Base-by-base conservation (phyloP, 2,797 vertebrate species). In the Typhlichthys subterraneus region DNA sequence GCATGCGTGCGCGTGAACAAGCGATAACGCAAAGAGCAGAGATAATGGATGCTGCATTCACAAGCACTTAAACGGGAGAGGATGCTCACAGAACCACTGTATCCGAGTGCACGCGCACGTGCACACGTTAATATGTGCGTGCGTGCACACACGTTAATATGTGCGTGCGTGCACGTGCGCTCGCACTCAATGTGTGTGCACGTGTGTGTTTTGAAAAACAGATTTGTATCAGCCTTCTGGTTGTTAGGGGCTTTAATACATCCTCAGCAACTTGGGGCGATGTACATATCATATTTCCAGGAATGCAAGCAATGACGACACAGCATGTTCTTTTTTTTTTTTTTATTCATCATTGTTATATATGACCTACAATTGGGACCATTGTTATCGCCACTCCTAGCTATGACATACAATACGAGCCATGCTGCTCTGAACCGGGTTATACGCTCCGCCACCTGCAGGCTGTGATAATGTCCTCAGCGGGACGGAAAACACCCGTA, bases 231-330 rank as follows among this genome's bases (percentile, higher is more conserved):
- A 53, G 69, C 56, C 7, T 49, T 53, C 47, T 12, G 57, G 64
- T 66, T 75, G 79, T 84, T 85, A 79, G 86, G 70, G 73, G 80
- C 65, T 51, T 8, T 80, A 81, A 83, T 79, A 65, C 69, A 79
- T 45, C 46, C 71, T 79, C 65, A 19, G 15, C 14, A 3, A 60
- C 46, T 53, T 2, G 50, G 84, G 73, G 80, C 74, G 70, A 70
- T 49, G 72, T 74, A 82, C 73, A 84, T 79, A 80, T 68, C 60
- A 64, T 75, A 61, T 70, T 15, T 49, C 62, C 63, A 74, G 79
- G 73, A 65, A 23, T 54, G 4, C 53, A 54, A 29, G 12, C 33
- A 49, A 33, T 72, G 73, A 81, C 45, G 46, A 63, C 38, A 9
- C 65, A 2, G 67, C 63, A 42, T 42, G 38, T 42, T 53, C 64